A percentile compares a stretch with the other conserved stretches of the same genome.
phyloP scores from a whole-genome alignment of 2,113 vertebrate genomes.

The Charina bottae region DNA sequence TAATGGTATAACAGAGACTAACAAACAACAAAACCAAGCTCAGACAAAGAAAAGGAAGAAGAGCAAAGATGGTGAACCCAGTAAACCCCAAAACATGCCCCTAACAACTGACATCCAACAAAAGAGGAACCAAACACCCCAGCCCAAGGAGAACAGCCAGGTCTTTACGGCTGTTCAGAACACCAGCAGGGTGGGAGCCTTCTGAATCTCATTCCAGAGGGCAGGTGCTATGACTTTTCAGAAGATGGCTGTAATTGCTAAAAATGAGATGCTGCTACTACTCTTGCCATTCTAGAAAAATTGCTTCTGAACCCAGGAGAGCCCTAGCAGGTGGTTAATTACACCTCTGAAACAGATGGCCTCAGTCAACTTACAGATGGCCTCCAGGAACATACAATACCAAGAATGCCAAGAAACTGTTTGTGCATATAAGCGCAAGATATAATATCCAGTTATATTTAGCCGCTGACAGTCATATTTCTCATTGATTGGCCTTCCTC shows the following conservation, averaged over 20 bases:
- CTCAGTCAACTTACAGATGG: slow-evolving; percentile 33
- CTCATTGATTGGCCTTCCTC: slow-evolving; percentile 6
- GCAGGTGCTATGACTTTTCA: not conserved
- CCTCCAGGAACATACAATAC: slow-evolving; percentile 19
- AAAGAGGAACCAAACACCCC: not conserved
- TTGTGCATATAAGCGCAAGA: not conserved
- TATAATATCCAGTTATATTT: not conserved
- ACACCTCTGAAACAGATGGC: slow-evolving; percentile 3
- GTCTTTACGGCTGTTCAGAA: not conserved
- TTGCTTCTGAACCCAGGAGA: not conserved
- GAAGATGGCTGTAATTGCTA: not conserved
- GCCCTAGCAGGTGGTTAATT: slow-evolving; percentile 16
- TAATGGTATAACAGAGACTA: too few species aligned
- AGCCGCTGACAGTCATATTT: not conserved
- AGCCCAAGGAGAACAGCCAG: not conserved
- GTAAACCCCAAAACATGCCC: not conserved
- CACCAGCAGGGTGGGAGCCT: not conserved
- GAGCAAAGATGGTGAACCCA: not conserved
- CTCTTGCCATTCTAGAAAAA: not conserved
- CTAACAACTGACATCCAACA: not conserved
- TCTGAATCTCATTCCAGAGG: not conserved
- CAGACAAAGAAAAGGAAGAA: too few species aligned
- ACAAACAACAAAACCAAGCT: too few species aligned
- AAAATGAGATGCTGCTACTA: not conserved
- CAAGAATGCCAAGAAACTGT: not conserved